Evolutionary conservation across 2,888 invertebrate species (phyloP).

Genomic region (Clusia tigrina): DNA sequence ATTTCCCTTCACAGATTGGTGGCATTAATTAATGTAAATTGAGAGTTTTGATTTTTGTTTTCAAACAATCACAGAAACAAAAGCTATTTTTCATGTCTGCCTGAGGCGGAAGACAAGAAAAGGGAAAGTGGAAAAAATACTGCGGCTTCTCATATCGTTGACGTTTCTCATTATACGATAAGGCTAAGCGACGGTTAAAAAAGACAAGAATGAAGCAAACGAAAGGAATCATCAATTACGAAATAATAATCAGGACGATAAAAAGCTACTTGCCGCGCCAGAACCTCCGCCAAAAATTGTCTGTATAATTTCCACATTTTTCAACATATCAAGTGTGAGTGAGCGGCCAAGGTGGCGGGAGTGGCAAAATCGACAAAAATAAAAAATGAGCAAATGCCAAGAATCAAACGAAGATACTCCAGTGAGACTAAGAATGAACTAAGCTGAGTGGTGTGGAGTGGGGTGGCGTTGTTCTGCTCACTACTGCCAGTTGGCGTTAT

Average conservation of each 20-base stretch:
- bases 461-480: too few relatives aligned
- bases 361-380: not conserved
- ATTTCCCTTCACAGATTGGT: too few relatives aligned
- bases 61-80: not conserved
- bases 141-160: too few relatives aligned
- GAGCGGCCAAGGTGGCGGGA: not conserved
- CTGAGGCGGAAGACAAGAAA: too few relatives aligned
- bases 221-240: conserved; percentile 24
- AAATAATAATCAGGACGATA: conserved; percentile 24
- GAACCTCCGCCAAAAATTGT: conserved; percentile 8
- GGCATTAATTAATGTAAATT: too few relatives aligned
- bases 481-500: not conserved
- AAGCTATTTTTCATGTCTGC: conserved; percentile 12
- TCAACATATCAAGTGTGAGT: conserved; percentile 9
- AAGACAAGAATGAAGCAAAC: too few relatives aligned
- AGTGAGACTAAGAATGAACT: not conserved
- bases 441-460: too few relatives aligned
- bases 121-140: too few relatives aligned
- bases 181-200: too few relatives aligned
- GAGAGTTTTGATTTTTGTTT: too few relatives aligned
- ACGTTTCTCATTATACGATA: too few relatives aligned
- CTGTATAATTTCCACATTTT: conserved; percentile 32
- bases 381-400: not conserved
- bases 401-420: not conserved
- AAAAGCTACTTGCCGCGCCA: too few relatives aligned